Evolutionary conservation across 2,797 vertebrate species (phyloP), one percentile per base, ranked within the genome.

Genomic region (Chelmon rostratus): DNA sequence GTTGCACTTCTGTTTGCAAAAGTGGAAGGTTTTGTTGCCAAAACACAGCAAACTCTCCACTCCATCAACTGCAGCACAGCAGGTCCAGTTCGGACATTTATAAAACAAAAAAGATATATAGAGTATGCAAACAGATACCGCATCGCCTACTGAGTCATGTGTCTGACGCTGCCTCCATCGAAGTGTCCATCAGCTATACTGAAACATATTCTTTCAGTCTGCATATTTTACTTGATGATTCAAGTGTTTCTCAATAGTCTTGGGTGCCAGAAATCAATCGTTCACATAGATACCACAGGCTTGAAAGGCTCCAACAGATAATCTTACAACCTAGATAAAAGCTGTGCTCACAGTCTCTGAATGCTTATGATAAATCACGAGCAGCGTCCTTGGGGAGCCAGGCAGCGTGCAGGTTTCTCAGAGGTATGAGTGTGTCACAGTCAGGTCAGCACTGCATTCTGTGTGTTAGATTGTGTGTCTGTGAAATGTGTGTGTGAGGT

Each of bases 1-100:
- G 44, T 82, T 68, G 70, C 69, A 40, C 50, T 83, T 88, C 76
- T 90, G 88, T 92, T 93, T 92, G 84, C 71, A 62, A 85, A 89
- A 85, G 83, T 76, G 61, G 50, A 78, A 63, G 63, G 33, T 73
- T 80, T 58, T 93, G 91, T 94, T 94, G 91, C 81, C 91, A 92
- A 76, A 93, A 93, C 53, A 92, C 47, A 18, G 33, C 1, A 3
- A 79, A 68, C 73, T 81, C 71, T 77, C 58, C 81, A 81, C 77
- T 68, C 74, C 61, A 54, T 82, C 78, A 53, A 6, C 40, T 40
- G 33, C 69, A 64, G 78, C 62, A 62, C 49, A 19, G 68, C 79
- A 53, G n/a, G 42, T 25, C 59, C 52, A 62, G 35, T 33, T 42
- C 16, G 28, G 11, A n/a, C 21, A 18, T 25, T 46, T 25, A 3